Percentiles rank a stretch among this genome's conserved stretches.
phyloP scores from a whole-genome alignment of 1,140 invertebrate genomes.

The Temnothorax curvispinosus region DNA sequence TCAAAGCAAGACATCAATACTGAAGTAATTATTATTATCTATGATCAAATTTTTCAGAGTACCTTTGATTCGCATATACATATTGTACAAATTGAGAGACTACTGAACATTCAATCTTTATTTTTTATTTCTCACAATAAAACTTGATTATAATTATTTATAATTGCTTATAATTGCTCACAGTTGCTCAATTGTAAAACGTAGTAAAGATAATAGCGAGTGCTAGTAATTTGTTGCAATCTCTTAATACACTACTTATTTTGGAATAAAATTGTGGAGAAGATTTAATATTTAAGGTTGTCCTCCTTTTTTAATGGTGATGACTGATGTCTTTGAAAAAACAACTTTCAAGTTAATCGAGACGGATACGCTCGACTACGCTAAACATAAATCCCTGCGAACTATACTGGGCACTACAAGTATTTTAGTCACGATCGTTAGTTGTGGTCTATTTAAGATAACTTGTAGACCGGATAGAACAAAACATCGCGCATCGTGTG shows the following conservation, averaged over 20 bases:
- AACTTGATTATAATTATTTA: background rate
- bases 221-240: background rate
- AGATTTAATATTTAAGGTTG: conserved; percentile 15
- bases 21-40: background rate
- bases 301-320: conserved; percentile 29
- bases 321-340: conserved; percentile 36
- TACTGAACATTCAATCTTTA: background rate
- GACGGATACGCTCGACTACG: conserved; percentile 68
- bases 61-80: background rate
- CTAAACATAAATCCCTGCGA: conserved; percentile 76
- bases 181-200: background rate
- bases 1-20: background rate
- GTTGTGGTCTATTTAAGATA: conserved; percentile 52
- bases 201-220: background rate
- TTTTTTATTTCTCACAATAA: background rate
- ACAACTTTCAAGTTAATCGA: conserved; percentile 65
- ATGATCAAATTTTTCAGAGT: background rate
- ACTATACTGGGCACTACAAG: conserved; percentile 12
- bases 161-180: background rate
- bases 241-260: background rate
- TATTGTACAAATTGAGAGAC: background rate
- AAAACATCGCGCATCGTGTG: background rate
- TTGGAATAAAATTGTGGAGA: background rate
- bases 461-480: conserved; percentile 31
- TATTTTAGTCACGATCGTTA: conserved; percentile 49